These are phyloP conservation scores for Fopius arisanus DNA, from an alignment of 1,140 invertebrate species.

Conservation along the genomic window DNA sequence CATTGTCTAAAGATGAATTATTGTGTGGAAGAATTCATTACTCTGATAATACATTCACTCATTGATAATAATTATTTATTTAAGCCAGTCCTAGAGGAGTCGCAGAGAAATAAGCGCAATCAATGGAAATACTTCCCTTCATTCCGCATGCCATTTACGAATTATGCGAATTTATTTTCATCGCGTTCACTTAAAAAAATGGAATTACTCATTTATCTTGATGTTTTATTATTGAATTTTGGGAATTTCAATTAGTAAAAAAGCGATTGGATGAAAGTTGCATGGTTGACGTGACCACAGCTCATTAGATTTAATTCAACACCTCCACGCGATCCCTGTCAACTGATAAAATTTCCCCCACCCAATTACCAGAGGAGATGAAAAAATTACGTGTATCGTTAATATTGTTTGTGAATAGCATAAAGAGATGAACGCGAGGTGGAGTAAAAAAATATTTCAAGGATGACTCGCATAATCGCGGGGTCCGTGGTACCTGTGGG, in stretches of 20 bases:
- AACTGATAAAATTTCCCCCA: slow-evolving; percentile 52
- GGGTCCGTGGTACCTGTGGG: neutral
- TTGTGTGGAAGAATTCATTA: too few species aligned
- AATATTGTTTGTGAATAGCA: neutral
- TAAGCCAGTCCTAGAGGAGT: too few species aligned
- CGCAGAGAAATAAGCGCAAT: too few species aligned
- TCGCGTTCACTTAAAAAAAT: too few species aligned
- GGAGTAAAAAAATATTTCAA: neutral
- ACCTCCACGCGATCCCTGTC: slow-evolving; percentile 50
- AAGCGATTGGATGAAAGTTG: neutral
- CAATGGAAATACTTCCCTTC: too few species aligned
- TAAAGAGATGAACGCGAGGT: neutral
- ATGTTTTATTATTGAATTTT: too few species aligned
- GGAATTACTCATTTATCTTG: too few species aligned
- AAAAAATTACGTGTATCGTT: slow-evolving; percentile 21
- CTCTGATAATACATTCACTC: too few species aligned
- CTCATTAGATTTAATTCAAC: slow-evolving; percentile 41
- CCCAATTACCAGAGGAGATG: slow-evolving; percentile 50
- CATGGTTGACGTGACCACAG: slow-evolving; percentile 42
- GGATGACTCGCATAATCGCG: slow-evolving; percentile 12
- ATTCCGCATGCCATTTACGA: too few species aligned
- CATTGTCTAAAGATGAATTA: too few species aligned
- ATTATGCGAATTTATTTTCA: too few species aligned
- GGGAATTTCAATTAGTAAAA: neutral
- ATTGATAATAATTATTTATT: too few species aligned